Conservation (phyloP, 2,797 vertebrate species). For the Urosaurus nigricauda region DNA sequence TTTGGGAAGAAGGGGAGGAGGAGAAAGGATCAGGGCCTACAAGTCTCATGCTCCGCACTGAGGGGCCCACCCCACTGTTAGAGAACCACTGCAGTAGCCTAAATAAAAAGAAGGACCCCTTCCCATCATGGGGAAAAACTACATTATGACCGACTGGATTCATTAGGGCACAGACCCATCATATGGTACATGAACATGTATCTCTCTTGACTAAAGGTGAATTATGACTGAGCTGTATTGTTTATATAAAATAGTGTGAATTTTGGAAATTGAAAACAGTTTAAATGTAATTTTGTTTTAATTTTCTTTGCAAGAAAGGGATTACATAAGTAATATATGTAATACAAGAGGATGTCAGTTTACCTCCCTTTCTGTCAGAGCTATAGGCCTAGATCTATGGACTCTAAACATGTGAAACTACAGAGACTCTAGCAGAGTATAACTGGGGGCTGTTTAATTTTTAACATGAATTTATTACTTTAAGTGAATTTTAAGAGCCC, state of each 20-base stretch:
- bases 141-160: too few relatives aligned
- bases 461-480: neutral
- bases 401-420: neutral
- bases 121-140: too few relatives aligned
- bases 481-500: too few relatives aligned
- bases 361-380: neutral
- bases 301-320: neutral
- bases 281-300: neutral
- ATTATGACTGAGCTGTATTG: neutral
- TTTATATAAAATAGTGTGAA: neutral
- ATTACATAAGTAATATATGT: neutral
- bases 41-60: too few relatives aligned
- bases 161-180: neutral
- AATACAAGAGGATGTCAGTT: neutral
- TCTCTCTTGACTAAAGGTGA: neutral
- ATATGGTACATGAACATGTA: neutral
- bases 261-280: neutral
- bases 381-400: neutral
- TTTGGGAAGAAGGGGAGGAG: too few relatives aligned
- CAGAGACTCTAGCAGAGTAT: neutral
- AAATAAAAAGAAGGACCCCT: neutral
- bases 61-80: too few relatives aligned
- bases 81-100: neutral
- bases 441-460: neutral
- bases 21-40: too few relatives aligned